Percentiles rank a stretch among this genome's conserved stretches.
These are phyloP conservation scores for Colaptes auratus DNA, from an alignment of 2,113 vertebrate species.

Conservation along the genomic window DNA sequence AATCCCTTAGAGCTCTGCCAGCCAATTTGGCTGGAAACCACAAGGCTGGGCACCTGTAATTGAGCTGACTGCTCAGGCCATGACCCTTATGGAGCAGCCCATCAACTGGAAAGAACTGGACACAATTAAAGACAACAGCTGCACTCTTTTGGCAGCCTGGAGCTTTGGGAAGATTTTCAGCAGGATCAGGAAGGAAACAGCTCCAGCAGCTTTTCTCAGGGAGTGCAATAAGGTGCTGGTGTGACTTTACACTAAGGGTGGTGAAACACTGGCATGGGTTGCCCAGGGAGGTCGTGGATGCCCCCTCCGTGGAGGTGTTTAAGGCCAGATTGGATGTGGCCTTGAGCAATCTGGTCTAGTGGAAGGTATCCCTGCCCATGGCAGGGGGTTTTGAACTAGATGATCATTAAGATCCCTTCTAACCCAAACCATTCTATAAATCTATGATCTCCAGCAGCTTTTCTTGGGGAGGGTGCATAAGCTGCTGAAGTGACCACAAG, in stretches of 20 bases:
- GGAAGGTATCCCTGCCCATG: no score
- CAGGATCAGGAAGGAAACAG: not conserved
- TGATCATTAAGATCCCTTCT: no score
- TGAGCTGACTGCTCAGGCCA: not conserved
- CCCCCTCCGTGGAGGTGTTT: no score
- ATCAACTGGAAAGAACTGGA: not conserved
- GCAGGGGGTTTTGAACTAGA: no score
- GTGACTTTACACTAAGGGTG: no score
- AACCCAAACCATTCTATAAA: no score
- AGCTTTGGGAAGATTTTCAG: not conserved
- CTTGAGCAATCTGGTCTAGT: no score
- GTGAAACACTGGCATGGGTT: no score
- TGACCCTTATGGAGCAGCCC: not conserved
- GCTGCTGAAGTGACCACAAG: not conserved
- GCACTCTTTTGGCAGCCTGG: accelerated
- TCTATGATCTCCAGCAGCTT: not conserved
- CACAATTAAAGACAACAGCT: not conserved
- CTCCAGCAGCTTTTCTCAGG: not conserved
- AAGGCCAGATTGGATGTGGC: no score
- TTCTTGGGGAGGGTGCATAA: not conserved
- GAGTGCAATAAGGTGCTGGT: not conserved
- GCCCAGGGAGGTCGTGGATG: no score
- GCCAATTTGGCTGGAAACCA: not conserved
- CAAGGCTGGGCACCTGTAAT: not conserved
- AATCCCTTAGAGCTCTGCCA: not conserved